Evolutionary conservation across 2,888 invertebrate species (phyloP).

Genomic region (Callimorpha dominula): DNA sequence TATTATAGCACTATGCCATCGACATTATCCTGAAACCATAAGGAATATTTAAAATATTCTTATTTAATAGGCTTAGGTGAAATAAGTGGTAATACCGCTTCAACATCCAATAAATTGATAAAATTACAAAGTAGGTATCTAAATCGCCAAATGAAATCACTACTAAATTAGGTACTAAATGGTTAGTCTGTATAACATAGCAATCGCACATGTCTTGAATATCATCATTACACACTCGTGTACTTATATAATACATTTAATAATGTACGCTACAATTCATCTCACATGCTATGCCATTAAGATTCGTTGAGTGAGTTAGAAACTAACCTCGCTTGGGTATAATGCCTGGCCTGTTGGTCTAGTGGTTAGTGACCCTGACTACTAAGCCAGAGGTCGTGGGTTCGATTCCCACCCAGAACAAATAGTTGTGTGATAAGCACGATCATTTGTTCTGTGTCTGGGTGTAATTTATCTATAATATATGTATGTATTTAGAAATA

Average conservation of each 20-base stretch:
- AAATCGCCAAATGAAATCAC: slow-evolving; percentile 16
- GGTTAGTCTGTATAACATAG: slow-evolving; percentile 12
- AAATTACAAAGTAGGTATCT: neutral
- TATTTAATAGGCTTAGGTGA: neutral
- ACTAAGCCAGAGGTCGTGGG: no score
- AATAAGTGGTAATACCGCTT: neutral
- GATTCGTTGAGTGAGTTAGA: slow-evolving; percentile 39
- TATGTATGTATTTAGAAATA: no score
- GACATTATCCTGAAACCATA: neutral
- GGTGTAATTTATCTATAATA: no score
- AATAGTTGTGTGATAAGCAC: no score
- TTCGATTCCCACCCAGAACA: no score
- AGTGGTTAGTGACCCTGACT: no score
- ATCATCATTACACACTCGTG: slow-evolving; percentile 29
- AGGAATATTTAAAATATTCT: neutral
- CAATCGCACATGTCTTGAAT: slow-evolving; percentile 23
- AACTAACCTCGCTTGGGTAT: neutral
- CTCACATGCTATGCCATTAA: slow-evolving; percentile 46
- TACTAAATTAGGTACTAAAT: slow-evolving; percentile 16
- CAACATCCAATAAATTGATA: neutral
- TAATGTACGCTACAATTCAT: slow-evolving; percentile 14
- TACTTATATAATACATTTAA: slow-evolving; percentile 19
- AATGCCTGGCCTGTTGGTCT: no score
- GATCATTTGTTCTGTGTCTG: no score
- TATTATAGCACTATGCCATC: no score